phyloP scores from a whole-genome alignment of 1,140 invertebrate species.

The Drosophila virilis region DNA sequence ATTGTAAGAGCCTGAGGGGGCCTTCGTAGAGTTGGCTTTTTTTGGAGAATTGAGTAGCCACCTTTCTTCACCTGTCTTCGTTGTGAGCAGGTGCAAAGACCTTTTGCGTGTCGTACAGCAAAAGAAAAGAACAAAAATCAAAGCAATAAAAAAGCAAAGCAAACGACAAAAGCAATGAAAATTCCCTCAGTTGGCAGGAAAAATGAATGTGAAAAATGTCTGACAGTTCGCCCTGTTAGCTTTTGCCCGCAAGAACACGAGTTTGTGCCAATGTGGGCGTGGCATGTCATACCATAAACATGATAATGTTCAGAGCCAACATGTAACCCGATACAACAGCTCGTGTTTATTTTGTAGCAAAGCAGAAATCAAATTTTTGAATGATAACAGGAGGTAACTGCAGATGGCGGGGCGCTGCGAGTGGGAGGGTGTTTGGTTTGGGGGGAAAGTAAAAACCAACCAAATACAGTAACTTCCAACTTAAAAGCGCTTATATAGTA shows the following conservation, averaged over 20 bases:
- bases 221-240: slow-evolving; percentile 9
- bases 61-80: slow-evolving; percentile 17
- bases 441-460: neutral
- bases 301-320: slow-evolving; percentile 31
- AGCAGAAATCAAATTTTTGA: slow-evolving; percentile 28
- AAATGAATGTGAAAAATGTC: slow-evolving; percentile 11
- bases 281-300: slow-evolving; percentile 37
- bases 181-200: slow-evolving; percentile 18
- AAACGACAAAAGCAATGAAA: slow-evolving; percentile 33
- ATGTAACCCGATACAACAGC: slow-evolving; percentile 2
- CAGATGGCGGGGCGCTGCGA: neutral
- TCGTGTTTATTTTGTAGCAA: neutral
- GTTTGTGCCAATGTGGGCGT: slow-evolving; percentile 32
- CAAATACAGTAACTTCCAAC: neutral
- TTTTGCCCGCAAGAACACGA: slow-evolving; percentile 8
- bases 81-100: slow-evolving; percentile 73
- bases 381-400: neutral
- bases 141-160: slow-evolving; percentile 47
- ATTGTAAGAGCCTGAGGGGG: slow-evolving; percentile 6
- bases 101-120: slow-evolving; percentile 67
- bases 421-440: no score
- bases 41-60: slow-evolving; percentile 30
- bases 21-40: slow-evolving; percentile 17
- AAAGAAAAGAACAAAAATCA: slow-evolving; percentile 53
- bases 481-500: no score